Conservation (phyloP, 2,797 vertebrate species). For the Australoheros facetus region DNA sequence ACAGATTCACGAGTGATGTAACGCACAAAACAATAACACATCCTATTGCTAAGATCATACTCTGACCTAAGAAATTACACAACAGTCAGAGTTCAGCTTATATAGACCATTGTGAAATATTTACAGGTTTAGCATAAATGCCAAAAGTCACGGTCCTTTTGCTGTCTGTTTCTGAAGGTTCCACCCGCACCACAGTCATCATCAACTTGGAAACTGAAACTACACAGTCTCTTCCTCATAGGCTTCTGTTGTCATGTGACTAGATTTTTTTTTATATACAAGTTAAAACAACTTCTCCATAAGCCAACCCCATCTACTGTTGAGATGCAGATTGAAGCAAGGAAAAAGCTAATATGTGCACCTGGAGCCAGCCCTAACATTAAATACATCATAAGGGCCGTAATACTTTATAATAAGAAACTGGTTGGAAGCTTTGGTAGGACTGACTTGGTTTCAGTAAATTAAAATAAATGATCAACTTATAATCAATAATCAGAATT, state of each 20-base stretch:
- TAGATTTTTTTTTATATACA: neutral
- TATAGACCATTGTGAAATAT: neutral
- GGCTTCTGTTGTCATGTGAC: neutral
- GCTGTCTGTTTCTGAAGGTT: neutral
- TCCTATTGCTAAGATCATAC: neutral
- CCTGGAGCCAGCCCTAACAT: neutral
- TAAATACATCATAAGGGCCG: too few species aligned
- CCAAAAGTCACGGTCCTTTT: neutral
- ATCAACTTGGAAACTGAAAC: neutral
- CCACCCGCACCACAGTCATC: neutral
- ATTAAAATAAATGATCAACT: too few species aligned
- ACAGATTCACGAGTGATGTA: slow-evolving; percentile 8
- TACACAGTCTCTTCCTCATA: neutral
- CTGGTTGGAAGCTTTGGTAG: too few species aligned
- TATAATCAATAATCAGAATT: too few species aligned
- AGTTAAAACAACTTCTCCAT: neutral
- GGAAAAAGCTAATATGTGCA: neutral
- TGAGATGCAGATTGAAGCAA: neutral
- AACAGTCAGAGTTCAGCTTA: neutral
- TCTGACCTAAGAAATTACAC: neutral
- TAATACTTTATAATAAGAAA: too few species aligned
- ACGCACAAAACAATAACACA: neutral
- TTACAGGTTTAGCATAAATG: neutral
- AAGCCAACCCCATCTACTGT: neutral
- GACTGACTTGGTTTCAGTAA: too few species aligned